phyloP scores from a whole-genome alignment of 2,113 vertebrate genomes.

The Odocoileus virginianus region DNA sequence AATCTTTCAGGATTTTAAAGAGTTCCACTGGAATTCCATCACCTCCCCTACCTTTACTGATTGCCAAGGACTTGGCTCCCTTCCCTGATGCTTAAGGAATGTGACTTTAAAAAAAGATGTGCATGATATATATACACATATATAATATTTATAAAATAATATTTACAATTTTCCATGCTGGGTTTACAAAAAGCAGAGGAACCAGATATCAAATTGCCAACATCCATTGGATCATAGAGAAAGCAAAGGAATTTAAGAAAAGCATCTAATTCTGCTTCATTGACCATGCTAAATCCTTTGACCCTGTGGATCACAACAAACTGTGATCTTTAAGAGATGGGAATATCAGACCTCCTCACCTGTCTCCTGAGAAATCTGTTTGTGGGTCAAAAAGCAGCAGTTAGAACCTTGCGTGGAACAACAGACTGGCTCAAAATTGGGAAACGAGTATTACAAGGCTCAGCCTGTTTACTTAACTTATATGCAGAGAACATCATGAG shows the following conservation, averaged over 20 bases:
- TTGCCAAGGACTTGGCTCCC: background rate
- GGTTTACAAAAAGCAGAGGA: background rate
- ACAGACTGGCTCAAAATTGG: background rate
- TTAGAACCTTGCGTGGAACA: background rate
- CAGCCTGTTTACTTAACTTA: background rate
- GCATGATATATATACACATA: background rate
- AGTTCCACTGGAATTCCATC: background rate
- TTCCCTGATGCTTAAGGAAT: background rate
- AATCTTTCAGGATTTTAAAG: background rate
- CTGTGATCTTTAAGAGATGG: background rate
- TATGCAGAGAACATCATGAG: background rate
- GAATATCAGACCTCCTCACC: background rate
- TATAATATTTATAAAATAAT: background rate
- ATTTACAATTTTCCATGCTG: background rate
- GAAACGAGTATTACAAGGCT: accelerated
- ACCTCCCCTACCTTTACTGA: background rate
- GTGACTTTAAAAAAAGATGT: background rate
- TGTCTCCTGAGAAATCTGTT: background rate
- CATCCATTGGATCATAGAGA: background rate
- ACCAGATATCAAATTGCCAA: background rate
- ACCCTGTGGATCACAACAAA: background rate
- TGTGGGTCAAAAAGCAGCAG: background rate
- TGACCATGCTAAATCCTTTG: background rate
- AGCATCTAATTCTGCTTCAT: background rate
- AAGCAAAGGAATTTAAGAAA: background rate